Conservation (phyloP, 2,113 vertebrate species). For the Melanerpes aurifrons region DNA sequence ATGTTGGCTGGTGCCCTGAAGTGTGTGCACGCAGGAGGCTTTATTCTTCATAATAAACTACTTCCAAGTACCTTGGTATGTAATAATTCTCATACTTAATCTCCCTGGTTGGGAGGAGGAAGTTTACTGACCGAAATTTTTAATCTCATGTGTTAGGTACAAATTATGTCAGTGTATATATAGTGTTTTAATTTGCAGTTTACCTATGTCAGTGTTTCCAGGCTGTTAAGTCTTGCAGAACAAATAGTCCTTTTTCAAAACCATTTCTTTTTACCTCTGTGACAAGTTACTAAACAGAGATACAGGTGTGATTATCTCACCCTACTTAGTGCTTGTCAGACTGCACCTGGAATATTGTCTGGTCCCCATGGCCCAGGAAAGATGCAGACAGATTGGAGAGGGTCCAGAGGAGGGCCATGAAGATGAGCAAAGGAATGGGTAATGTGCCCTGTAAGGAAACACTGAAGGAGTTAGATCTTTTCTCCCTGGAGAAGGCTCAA, state of each 20-base stretch:
- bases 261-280: background rate
- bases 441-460: background rate
- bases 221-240: background rate
- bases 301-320: background rate
- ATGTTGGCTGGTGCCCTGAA: background rate
- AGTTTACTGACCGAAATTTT: background rate
- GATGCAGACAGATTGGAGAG: background rate
- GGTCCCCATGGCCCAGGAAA: background rate
- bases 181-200: background rate
- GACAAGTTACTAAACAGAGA: background rate
- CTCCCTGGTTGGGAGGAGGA: background rate
- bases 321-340: background rate
- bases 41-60: background rate
- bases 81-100: background rate
- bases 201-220: background rate
- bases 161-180: background rate
- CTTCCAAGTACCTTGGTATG: constrained; percentile 74
- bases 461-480: too few species aligned
- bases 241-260: background rate
- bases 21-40: constrained; percentile 46
- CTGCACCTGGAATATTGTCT: background rate
- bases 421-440: background rate
- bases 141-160: background rate
- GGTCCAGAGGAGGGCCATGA: background rate
- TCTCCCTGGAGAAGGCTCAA: background rate